These are phyloP conservation scores for Zelostemma sp. DNA, from an alignment of 1,140 invertebrate species.

Conservation along the genomic window DNA sequence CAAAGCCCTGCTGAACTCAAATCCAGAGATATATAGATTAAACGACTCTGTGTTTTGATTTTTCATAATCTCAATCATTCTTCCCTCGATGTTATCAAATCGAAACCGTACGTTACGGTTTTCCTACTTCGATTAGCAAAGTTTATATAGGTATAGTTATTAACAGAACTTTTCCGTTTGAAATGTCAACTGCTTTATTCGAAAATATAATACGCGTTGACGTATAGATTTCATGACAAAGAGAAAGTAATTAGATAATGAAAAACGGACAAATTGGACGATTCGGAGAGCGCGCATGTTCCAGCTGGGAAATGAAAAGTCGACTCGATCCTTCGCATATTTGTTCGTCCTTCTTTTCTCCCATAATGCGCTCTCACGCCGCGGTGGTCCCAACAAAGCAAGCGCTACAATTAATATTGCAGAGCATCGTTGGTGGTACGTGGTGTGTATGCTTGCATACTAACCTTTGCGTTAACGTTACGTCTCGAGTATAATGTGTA, in stretches of 20 bases:
- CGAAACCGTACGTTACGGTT: no score
- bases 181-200: no score
- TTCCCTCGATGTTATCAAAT: no score
- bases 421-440: conserved; percentile 38
- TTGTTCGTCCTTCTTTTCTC: conserved; percentile 9
- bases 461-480: conserved; percentile 29
- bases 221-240: no score
- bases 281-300: conserved; percentile 10
- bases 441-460: conserved; percentile 24
- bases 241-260: no score
- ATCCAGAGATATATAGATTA: not conserved
- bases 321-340: conserved; percentile 13
- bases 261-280: no score
- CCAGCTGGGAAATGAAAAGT: conserved; percentile 23
- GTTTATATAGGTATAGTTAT: no score
- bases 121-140: no score
- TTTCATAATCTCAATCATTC: no score
- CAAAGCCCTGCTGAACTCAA: conserved; percentile 10
- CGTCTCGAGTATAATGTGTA: conserved; percentile 45
- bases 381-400: conserved; percentile 49
- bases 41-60: no score
- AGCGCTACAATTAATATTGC: conserved; percentile 53
- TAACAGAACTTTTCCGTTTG: no score
- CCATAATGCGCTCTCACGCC: conserved; percentile 35
- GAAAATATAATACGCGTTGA: no score